phyloP scores from a whole-genome alignment of 2,113 vertebrate genomes.

The Peucedramus taeniatus region DNA sequence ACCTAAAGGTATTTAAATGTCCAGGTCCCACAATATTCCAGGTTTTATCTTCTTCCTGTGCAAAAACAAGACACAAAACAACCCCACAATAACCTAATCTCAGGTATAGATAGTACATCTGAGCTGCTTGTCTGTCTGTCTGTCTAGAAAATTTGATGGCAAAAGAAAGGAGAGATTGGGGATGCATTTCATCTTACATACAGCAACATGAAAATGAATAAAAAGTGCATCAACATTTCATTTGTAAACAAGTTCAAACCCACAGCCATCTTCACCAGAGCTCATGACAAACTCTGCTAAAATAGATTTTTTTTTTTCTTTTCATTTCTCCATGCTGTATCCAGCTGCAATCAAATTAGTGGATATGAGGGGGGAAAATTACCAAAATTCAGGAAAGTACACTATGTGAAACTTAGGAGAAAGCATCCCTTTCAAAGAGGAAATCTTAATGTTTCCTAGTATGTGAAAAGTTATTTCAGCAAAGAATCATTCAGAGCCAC shows the following conservation, averaged over 20 bases:
- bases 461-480: neutral
- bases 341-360: neutral
- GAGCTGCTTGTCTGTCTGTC: neutral
- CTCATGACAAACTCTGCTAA: neutral
- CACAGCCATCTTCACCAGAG: neutral
- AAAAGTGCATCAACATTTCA: neutral
- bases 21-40: neutral
- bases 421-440: neutral
- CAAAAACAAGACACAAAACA: neutral
- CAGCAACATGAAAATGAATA: neutral
- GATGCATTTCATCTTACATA: neutral
- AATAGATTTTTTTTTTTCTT: neutral
- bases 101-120: neutral
- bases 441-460: neutral
- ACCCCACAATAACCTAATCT: neutral
- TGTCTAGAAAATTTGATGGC: neutral
- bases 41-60: neutral
- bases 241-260: neutral
- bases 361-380: accelerated
- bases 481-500: neutral
- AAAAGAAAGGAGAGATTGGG: neutral
- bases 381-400: neutral
- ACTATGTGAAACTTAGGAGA: neutral
- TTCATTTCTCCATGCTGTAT: neutral
- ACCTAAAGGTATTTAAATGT: neutral